Percentiles rank a stretch among this genome's conserved stretches.
Evolutionary conservation across 2,113 vertebrate genomes (phyloP).

Genomic region (Brachionichthys hirsutus): DNA sequence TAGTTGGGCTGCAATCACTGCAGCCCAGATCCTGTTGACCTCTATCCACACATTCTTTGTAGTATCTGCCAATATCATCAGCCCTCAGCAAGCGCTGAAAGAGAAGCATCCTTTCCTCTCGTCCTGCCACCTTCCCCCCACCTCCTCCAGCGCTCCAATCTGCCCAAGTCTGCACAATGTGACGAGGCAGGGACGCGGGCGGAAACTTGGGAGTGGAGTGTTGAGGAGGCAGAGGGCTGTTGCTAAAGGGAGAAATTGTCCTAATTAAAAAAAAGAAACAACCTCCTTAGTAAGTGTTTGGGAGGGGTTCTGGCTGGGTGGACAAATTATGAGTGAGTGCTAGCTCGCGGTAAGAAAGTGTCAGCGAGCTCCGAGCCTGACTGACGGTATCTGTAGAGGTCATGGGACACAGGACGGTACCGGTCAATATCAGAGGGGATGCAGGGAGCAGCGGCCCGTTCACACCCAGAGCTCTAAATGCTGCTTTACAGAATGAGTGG

Average conservation of each 20-base stretch:
- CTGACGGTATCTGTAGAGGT: constrained; percentile 58
- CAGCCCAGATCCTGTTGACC: constrained; percentile 42
- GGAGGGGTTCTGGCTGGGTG: constrained; percentile 41
- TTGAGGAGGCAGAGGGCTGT: constrained; percentile 41
- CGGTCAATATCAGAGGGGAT: constrained; percentile 28
- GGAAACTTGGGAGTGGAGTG: constrained; percentile 42
- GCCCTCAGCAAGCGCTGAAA: constrained; percentile 15
- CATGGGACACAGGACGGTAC: constrained; percentile 29
- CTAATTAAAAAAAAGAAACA: constrained; percentile 57
- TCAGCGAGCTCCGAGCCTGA: constrained; percentile 52
- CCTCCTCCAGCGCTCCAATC: constrained; percentile 47
- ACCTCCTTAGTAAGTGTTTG: constrained; percentile 44
- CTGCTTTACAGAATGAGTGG: constrained; percentile 29
- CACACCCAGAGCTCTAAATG: constrained; percentile 27
- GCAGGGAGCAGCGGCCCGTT: constrained; percentile 47
- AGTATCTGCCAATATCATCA: constrained; percentile 35
- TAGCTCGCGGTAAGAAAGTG: constrained; percentile 45
- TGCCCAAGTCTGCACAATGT: constrained; percentile 53
- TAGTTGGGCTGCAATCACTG: constrained; percentile 24
- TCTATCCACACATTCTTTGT: constrained; percentile 17
- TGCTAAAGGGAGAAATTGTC: constrained; percentile 55
- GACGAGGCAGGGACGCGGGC: constrained; percentile 56
- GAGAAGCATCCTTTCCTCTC: constrained; percentile 21
- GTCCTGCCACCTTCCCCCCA: constrained; percentile 36
- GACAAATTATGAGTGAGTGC: constrained; percentile 61